phyloP scores from a whole-genome alignment of 2,113 vertebrate genomes.

The Dromas ardeola region DNA sequence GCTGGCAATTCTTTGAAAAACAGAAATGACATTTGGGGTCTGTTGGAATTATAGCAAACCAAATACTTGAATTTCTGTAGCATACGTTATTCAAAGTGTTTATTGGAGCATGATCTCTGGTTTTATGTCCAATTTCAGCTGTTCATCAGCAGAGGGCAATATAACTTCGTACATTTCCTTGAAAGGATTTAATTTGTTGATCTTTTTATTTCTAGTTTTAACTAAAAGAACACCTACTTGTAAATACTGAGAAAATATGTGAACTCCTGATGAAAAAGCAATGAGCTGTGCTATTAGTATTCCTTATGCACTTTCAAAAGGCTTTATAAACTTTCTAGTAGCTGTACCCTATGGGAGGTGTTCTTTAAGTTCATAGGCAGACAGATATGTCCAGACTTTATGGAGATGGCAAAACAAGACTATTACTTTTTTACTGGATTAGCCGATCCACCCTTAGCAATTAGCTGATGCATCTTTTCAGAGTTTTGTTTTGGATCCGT shows the following conservation, averaged over 20 bases:
- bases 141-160: constrained; percentile 74
- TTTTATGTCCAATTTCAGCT: constrained; percentile 16
- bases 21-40: background rate
- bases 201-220: constrained; percentile 29
- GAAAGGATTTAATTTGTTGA: constrained; percentile 24
- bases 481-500: background rate
- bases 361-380: background rate
- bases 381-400: background rate
- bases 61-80: background rate
- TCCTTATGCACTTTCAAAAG: constrained; percentile 3
- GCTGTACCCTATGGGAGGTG: background rate
- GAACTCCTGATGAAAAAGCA: constrained; percentile 46
- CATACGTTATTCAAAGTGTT: background rate
- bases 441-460: background rate
- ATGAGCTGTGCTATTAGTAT: constrained; percentile 46
- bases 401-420: background rate
- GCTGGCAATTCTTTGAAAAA: background rate
- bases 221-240: constrained; percentile 27
- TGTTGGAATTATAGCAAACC: background rate
- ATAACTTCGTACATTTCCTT: constrained; percentile 19
- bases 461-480: background rate
- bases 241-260: constrained; percentile 52
- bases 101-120: background rate
- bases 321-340: background rate
- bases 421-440: background rate